Conservation (phyloP, 1,140 invertebrate species). For the Aradophagus sp. region DNA sequence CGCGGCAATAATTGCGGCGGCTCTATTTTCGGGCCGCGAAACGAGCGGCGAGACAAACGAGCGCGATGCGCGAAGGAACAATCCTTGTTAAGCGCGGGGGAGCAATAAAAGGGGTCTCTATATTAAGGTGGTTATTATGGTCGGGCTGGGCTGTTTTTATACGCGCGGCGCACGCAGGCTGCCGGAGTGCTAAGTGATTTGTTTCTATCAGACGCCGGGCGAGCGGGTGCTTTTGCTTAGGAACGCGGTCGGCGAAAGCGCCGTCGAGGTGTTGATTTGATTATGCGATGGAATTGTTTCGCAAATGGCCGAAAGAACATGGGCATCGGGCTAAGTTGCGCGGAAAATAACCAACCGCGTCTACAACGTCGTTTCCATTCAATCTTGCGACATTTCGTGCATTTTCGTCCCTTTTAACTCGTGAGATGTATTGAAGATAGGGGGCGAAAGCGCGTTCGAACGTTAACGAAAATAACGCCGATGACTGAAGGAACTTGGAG, state of each 20-base stretch:
- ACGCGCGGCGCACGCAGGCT: constrained; percentile 1
- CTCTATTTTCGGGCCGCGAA: constrained; percentile 40
- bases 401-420: no score
- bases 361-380: no score
- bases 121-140: constrained; percentile 42
- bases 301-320: no score
- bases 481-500: no score
- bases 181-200: constrained; percentile 31
- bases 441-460: no score
- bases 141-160: constrained; percentile 22
- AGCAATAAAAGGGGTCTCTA: constrained; percentile 40
- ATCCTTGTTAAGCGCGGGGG: constrained; percentile 32
- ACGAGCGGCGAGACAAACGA: constrained; percentile 34
- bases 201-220: constrained; percentile 35
- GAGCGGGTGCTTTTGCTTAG: constrained; percentile 1
- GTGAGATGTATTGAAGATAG: no score
- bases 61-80: constrained; percentile 36
- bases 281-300: constrained; percentile 2
- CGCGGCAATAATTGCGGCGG: constrained; percentile 17
- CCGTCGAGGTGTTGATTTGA: constrained; percentile 12
- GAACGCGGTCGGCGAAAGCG: constrained; percentile 5
- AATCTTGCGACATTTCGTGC: no score
- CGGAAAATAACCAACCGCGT: no score
- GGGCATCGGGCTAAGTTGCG: no score
- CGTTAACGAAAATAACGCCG: no score